A percentile compares a stretch with the other conserved stretches of the same genome.
Conservation (phyloP, 2,888 invertebrate genomes). For the Chaitophorus viminalis region DNA sequence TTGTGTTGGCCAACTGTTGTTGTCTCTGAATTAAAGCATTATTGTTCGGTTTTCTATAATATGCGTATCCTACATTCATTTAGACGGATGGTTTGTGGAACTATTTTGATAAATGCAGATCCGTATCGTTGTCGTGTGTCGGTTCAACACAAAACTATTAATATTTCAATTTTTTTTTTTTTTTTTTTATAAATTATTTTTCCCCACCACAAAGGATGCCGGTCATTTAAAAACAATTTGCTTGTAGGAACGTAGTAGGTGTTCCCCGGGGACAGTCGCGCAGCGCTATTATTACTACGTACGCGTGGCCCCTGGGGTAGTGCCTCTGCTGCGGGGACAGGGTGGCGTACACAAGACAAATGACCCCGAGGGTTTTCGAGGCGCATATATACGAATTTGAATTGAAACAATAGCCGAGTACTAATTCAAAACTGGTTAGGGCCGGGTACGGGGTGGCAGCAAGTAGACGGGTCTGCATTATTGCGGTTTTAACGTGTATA, state of each 20-base stretch:
- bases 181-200: slow-evolving; percentile 8
- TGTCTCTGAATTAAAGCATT: too few relatives aligned
- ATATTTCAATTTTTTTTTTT: slow-evolving; percentile 41
- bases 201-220: background rate
- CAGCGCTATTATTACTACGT: background rate
- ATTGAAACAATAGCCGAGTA: slow-evolving; percentile 58
- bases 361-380: slow-evolving; percentile 49
- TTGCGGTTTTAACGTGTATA: slow-evolving; percentile 45
- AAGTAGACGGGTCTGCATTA: slow-evolving; percentile 19
- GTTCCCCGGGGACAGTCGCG: slow-evolving; percentile 46
- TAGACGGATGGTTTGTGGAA: background rate
- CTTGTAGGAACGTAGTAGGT: slow-evolving; percentile 27
- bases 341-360: slow-evolving; percentile 45
- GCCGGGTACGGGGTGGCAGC: background rate
- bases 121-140: background rate
- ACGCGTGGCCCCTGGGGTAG: slow-evolving; percentile 28
- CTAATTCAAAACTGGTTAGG: slow-evolving; percentile 59
- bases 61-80: background rate
- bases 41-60: too few relatives aligned
- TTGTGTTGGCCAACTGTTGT: too few relatives aligned
- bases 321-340: background rate
- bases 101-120: slow-evolving; percentile 16
- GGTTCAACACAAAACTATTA: slow-evolving; percentile 21
- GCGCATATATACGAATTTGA: slow-evolving; percentile 34
- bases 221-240: slow-evolving; percentile 62